Base-by-base conservation (phyloP, 1,140 invertebrate genomes). In the Cyclina sinensis region DNA sequence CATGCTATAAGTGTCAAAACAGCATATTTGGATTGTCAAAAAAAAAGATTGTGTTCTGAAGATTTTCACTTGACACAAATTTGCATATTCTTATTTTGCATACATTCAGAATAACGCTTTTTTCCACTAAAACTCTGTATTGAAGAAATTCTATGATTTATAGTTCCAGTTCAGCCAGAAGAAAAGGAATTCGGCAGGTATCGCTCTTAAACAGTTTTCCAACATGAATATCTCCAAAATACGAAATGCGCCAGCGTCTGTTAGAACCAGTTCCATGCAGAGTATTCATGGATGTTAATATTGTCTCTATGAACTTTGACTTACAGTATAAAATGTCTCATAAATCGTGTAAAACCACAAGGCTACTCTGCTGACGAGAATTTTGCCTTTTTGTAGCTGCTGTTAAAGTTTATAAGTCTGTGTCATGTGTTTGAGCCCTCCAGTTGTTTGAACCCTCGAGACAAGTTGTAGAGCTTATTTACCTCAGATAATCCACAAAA, bases 171-270 rank as follows among this genome's bases (percentile, higher is more conserved):
- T 30, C 14, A 1, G 27, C 46, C 24, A 51, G 74, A 78, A 3
- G 39, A 35, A 24, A 78, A 21, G 30, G 46, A 48, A 0, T 51
- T 21, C 21, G 16, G 24, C 74, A 54, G 74, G 35, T 54, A 78
- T 54, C 43, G 74, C 30, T 7, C 14, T 43, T 78, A 78, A 46
- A 78, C 74, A 54, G 27, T 46, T 35, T 35, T n/a, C 16, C 74
- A 54, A 54, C 73, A 78, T 30, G 46, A 51, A 74, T 32, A 43
- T 48, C 65, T 37, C 24, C 65, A 70, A 37, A 70, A 70, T n/a
- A 18, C 65, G 3, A 35, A 70, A 70, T 30, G 37, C 18, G 24
- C 65, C 65, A 70, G 35, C 65, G 21, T 35, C 32, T 16, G 18
- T n/a, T 30, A 35, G 24, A 32, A 9, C 65, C 65, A 70, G 65